Conservation (phyloP, 2,888 invertebrate species). For the Diarsia mendica region DNA sequence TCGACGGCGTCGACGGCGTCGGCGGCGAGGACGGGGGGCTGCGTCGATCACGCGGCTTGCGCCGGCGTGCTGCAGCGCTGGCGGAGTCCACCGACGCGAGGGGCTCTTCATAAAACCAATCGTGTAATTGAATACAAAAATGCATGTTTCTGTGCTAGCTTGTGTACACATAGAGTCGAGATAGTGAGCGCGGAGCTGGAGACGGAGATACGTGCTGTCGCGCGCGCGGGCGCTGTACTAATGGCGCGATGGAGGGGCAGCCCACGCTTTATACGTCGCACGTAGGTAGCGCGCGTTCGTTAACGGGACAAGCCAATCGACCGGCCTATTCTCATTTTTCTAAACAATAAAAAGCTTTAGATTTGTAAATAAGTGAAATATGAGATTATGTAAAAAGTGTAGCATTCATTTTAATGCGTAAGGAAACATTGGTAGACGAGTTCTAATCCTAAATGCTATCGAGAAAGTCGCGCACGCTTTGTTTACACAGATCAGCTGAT, state of each 20-base stretch:
- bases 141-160: constrained; percentile 85
- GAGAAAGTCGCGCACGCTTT: constrained; percentile 74
- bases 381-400: constrained; percentile 42
- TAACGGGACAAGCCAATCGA: constrained; percentile 89
- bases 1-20: constrained; percentile 87
- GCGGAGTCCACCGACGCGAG: constrained; percentile 84
- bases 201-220: constrained; percentile 86
- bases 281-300: constrained; percentile 87
- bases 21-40: constrained; percentile 87
- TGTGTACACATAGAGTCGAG: constrained; percentile 90
- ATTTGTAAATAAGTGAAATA: constrained; percentile 68
- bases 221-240: constrained; percentile 89
- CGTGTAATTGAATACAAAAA: constrained; percentile 86
- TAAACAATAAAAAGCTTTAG: constrained; percentile 85
- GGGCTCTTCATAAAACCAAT: constrained; percentile 89
- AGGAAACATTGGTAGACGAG: constrained; percentile 11
- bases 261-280: constrained; percentile 88
- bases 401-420: constrained; percentile 4
- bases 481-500: constrained; percentile 87
- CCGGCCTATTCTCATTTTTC: constrained; percentile 89
- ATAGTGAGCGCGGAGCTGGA: constrained; percentile 84
- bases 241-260: constrained; percentile 88
- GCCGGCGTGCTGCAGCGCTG: constrained; percentile 84
- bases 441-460: constrained; percentile 53
- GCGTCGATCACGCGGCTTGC: constrained; percentile 83